These are phyloP conservation scores for Intellagama lesueurii DNA, from an alignment of 2,797 vertebrate genomes.

Conservation along the genomic window DNA sequence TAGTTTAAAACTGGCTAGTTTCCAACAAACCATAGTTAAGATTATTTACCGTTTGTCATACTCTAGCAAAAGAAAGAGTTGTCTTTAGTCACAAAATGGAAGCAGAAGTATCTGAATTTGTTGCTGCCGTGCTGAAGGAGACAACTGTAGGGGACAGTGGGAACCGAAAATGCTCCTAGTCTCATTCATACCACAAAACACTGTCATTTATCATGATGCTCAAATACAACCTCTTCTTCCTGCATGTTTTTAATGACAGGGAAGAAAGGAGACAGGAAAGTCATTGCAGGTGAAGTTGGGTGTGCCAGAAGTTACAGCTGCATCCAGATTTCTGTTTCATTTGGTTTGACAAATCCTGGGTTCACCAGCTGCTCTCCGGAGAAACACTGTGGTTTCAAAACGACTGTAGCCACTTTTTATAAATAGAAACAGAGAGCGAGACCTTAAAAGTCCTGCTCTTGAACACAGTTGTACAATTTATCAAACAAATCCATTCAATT, in stretches of 20 bases:
- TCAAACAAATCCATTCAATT: not conserved
- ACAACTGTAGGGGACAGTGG: not conserved
- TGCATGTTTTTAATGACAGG: too few relatives aligned
- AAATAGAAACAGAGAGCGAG: not conserved
- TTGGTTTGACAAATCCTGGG: slow-evolving; percentile 45
- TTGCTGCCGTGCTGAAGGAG: not conserved
- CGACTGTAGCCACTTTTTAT: slow-evolving; percentile 17
- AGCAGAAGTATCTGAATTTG: not conserved
- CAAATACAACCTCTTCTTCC: not conserved
- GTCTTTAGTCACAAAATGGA: not conserved
- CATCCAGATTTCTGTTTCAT: slow-evolving; percentile 44
- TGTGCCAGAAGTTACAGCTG: slow-evolving; percentile 1
- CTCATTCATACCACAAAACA: not conserved
- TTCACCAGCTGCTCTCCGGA: slow-evolving; percentile 52
- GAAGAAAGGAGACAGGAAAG: not conserved
- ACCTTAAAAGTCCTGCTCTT: rapidly evolving
- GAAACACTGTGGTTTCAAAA: slow-evolving; percentile 56
- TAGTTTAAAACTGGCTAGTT: not conserved
- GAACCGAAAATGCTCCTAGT: not conserved
- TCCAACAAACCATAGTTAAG: not conserved
- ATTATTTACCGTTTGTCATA: not conserved
- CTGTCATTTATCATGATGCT: not conserved
- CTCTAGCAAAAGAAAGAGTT: not conserved
- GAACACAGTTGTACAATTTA: not conserved
- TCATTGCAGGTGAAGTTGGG: slow-evolving; percentile 3